Evolutionary conservation across 2,797 vertebrate genomes (phyloP).

Genomic region (Pelodytes ibericus): DNA sequence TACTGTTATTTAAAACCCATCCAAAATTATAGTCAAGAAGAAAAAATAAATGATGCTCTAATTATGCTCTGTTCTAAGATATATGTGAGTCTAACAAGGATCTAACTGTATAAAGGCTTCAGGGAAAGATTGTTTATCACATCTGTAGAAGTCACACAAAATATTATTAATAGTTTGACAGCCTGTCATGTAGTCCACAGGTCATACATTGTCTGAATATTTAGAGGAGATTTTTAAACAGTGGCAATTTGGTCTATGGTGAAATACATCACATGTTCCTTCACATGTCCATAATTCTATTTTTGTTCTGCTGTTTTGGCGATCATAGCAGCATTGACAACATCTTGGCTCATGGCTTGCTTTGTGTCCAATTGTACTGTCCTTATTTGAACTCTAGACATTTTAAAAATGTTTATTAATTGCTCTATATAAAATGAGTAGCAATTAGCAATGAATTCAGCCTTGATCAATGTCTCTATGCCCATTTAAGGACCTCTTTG

Average conservation of each 20-base stretch:
- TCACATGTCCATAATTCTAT: conserved; percentile 40
- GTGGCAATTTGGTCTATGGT: conserved; percentile 22
- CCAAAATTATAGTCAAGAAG: too few species aligned
- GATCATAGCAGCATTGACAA: conserved; percentile 29
- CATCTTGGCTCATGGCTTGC: too few species aligned
- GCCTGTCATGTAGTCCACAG: conserved; percentile 13
- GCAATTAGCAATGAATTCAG: too few species aligned
- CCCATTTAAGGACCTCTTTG: too few species aligned
- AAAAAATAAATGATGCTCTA: too few species aligned
- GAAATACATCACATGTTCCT: conserved; percentile 33
- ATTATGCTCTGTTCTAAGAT: too few species aligned
- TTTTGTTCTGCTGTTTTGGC: conserved; percentile 31
- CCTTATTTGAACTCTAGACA: conserved; percentile 10
- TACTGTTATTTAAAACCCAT: too few species aligned
- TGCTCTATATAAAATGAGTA: background rate
- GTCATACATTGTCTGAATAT: conserved; percentile 27
- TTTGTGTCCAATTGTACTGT: conserved; percentile 27
- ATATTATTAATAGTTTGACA: conserved; percentile 15
- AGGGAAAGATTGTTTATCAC: too few species aligned
- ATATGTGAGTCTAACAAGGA: too few species aligned
- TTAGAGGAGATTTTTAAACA: conserved; percentile 26
- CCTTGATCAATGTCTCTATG: too few species aligned
- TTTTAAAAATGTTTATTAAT: background rate
- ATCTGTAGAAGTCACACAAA: background rate
- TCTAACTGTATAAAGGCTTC: too few species aligned